Percentiles rank a stretch among this genome's conserved stretches.
Conservation (phyloP, 2,113 vertebrate genomes). For the Equus quagga region DNA sequence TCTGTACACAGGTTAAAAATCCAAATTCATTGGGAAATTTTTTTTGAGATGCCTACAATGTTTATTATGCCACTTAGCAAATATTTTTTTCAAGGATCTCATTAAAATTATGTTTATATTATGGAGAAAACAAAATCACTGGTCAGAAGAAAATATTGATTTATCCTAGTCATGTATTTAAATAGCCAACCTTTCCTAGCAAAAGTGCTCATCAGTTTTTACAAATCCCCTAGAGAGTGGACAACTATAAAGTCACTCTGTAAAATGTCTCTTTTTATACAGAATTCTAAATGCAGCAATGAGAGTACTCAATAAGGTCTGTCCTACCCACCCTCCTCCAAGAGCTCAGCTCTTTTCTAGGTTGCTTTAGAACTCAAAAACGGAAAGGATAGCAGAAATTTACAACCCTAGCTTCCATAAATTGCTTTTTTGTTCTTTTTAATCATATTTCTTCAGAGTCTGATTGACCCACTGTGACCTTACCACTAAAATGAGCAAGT, state of each 20-base stretch:
- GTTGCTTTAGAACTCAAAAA: slow-evolving; percentile 30
- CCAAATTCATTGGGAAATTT: not conserved
- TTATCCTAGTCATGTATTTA: not conserved
- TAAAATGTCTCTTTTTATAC: not conserved
- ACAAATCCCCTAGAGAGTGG: not conserved
- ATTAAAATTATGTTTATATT: slow-evolving; percentile 1
- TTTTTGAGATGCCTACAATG: not conserved
- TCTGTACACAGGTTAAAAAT: not conserved
- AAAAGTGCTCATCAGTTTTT: not conserved
- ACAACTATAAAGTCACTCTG: not conserved
- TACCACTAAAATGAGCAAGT: not conserved
- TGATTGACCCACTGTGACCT: not conserved
- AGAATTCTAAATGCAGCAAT: not conserved
- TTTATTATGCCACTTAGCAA: not conserved
- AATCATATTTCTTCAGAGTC: slow-evolving; percentile 31
- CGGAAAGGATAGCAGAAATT: not conserved
- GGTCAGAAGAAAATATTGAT: not conserved
- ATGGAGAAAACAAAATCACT: not conserved
- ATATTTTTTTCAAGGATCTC: not conserved
- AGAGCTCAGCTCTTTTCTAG: not conserved
- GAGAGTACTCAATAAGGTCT: not conserved
- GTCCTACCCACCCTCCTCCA: not conserved
- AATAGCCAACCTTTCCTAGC: not conserved
- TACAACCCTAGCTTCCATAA: not conserved
- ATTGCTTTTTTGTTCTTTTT: slow-evolving; percentile 11